Evolutionary conservation across 2,888 invertebrate genomes (phyloP), one percentile per base, ranked within the genome.

Genomic region (Brachyptera risi): DNA sequence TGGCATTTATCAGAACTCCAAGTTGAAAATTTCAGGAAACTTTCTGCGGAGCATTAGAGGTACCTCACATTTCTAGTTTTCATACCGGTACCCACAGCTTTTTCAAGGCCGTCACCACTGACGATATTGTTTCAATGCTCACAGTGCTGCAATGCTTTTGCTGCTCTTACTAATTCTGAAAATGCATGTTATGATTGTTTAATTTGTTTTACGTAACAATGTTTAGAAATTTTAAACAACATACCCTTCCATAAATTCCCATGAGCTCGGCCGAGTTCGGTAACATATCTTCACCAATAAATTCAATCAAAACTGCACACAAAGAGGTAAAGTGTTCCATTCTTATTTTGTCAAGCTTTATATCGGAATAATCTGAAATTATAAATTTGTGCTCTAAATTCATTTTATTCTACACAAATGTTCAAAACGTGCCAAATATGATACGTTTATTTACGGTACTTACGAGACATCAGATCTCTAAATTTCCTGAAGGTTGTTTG

Each of bases 401-500:
- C 7, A 9, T 35, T 35, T 35, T 9, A 7, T n/a, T 21, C 27
- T 50, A 4, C 7, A 31, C 19, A 38, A 9, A 49, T 23, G 26
- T 50, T 15, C 21, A 40, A 58, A 19, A 1, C 4, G 21, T 19
- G 61, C n/a, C n/a, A n/a, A n/a, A n/a, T n/a, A n/a, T n/a, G n/a
- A n/a, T n/a, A n/a, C n/a, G n/a, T n/a, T n/a, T n/a, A n/a, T n/a
- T n/a, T n/a, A n/a, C n/a, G n/a, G n/a, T 21, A 80, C 89, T 84
- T 79, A 94, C 94, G 95, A 56, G 94, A 91, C 91, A 93, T 92
- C 21, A 95, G 76, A 75, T 94, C 91, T 70, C 87, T 86, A 78
- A 92, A 94, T 75, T 83, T 86, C 60, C 92, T 79, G 67, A 82
- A 91, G 11, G 81, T 82, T 2, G 80, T 84, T 26, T 84, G 80